These are phyloP conservation scores for Emmelina monodactyla DNA, from an alignment of 2,888 invertebrate genomes.

Conservation along the genomic window DNA sequence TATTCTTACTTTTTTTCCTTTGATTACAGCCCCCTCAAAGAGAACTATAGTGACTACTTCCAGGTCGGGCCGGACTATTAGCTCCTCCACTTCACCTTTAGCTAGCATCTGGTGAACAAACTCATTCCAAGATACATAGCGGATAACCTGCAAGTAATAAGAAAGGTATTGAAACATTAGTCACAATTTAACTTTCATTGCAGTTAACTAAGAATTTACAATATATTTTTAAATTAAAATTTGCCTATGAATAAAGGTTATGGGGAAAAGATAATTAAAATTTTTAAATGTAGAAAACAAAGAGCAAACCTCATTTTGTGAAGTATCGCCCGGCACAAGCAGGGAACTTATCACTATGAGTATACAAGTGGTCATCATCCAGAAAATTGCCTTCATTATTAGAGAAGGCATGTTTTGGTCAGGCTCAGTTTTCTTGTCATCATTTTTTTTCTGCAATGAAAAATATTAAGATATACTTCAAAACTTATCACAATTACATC, in stretches of 20 bases:
- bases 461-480: too few relatives aligned
- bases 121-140: constrained; percentile 95
- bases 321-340: constrained; percentile 72
- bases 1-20: constrained; percentile 71
- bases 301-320: constrained; percentile 83
- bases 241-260: too few relatives aligned
- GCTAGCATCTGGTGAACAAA: constrained; percentile 94
- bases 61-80: constrained; percentile 83
- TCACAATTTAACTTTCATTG: background rate
- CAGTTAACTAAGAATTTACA: too few relatives aligned
- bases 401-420: constrained; percentile 76
- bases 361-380: constrained; percentile 80
- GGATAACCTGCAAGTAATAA: constrained; percentile 56
- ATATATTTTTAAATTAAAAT: too few relatives aligned
- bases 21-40: constrained; percentile 85
- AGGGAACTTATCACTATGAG: constrained; percentile 76
- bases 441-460: constrained; percentile 30
- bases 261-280: too few relatives aligned
- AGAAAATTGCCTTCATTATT: constrained; percentile 78
- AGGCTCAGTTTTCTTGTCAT: constrained; percentile 59
- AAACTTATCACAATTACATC: too few relatives aligned
- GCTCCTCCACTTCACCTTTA: constrained; percentile 91
- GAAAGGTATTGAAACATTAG: background rate
- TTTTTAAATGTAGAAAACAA: too few relatives aligned
- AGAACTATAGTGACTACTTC: constrained; percentile 86